These are phyloP conservation scores for Chloropsis hardwickii DNA, from an alignment of 2,113 vertebrate species.

Conservation along the genomic window DNA sequence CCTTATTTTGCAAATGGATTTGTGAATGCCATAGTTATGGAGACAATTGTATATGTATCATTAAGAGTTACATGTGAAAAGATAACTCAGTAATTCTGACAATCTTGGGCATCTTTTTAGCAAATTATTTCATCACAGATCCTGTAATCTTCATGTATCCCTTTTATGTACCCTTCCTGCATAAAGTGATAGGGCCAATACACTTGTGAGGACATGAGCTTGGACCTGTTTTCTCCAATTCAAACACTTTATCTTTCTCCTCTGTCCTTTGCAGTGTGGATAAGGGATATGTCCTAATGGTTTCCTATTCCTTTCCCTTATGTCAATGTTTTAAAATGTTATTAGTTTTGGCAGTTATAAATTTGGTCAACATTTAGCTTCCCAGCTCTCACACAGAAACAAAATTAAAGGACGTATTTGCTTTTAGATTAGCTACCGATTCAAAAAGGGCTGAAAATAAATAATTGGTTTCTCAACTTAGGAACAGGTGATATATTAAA, in stretches of 20 bases:
- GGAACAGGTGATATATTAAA: not conserved
- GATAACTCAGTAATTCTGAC: not conserved
- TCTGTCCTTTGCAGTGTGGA: not conserved
- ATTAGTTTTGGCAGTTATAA: constrained; percentile 2
- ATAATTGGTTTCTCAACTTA: not conserved
- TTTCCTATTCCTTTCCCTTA: not conserved
- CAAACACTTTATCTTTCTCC: not conserved
- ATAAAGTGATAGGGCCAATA: not conserved
- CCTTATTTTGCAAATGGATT: not conserved
- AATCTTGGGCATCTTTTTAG: not conserved
- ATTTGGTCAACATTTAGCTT: not conserved
- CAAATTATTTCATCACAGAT: not conserved
- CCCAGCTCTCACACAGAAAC: not conserved
- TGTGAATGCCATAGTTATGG: not conserved
- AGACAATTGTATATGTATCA: not conserved
- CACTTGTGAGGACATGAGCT: not conserved
- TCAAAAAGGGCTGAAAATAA: constrained; percentile 9
- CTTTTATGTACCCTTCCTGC: not conserved
- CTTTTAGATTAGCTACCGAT: not conserved
- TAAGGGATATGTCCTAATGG: not conserved
- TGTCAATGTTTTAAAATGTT: not conserved
- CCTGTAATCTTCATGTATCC: not conserved
- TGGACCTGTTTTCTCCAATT: not conserved
- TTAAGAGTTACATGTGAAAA: not conserved
- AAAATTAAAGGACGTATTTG: constrained; percentile 8